Percentiles rank a stretch among this genome's conserved stretches.
Conservation (phyloP, 1,140 invertebrate genomes). For the Semibalanus balanoides region DNA sequence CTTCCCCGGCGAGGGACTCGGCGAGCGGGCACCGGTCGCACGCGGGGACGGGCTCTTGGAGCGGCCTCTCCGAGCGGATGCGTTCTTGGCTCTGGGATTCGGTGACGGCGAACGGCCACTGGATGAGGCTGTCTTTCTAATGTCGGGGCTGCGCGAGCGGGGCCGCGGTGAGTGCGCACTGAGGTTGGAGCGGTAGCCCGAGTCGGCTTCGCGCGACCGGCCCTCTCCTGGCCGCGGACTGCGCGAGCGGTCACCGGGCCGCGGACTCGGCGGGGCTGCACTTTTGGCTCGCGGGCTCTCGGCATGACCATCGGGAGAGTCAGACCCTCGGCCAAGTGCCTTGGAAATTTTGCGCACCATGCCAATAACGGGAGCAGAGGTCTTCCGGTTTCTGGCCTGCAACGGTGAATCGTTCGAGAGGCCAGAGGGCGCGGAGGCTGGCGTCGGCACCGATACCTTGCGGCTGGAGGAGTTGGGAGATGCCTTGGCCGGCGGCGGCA, state of each 20-base stretch:
- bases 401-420: background rate
- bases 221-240: background rate
- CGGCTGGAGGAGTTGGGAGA: too few species aligned
- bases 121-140: too few species aligned
- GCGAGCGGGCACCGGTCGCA: too few species aligned
- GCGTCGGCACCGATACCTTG: background rate
- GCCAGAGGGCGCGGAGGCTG: too few species aligned
- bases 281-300: too few species aligned
- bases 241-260: background rate
- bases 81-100: too few species aligned
- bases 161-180: background rate
- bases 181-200: background rate
- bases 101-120: too few species aligned
- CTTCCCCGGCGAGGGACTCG: too few species aligned
- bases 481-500: background rate
- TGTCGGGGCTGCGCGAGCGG: background rate
- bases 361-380: background rate
- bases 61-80: too few species aligned
- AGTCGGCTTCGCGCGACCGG: background rate
- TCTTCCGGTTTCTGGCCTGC: background rate
- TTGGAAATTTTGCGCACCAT: background rate
- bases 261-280: too few species aligned
- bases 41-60: background rate
- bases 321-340: background rate
- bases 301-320: background rate